phyloP scores from a whole-genome alignment of 2,888 invertebrate species.

The Hermodice carunculata region DNA sequence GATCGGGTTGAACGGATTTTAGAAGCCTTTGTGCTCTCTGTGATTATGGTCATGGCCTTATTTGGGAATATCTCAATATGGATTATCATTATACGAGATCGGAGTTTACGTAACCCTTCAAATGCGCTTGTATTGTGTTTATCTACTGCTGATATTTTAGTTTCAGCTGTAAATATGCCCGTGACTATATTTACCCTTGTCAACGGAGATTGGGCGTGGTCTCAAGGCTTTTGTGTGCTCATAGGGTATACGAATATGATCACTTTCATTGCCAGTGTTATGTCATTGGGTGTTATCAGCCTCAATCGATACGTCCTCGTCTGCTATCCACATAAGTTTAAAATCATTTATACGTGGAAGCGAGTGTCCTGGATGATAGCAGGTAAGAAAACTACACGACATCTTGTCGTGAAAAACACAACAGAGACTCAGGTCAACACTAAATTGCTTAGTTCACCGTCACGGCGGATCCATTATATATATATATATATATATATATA shows the following conservation, averaged over 20 bases:
- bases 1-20: slow-evolving; percentile 10
- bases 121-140: slow-evolving; percentile 53
- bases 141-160: slow-evolving; percentile 55
- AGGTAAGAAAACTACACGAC: no score
- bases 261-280: slow-evolving; percentile 59
- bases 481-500: no score
- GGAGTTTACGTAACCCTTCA: slow-evolving; percentile 43
- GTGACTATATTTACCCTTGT: slow-evolving; percentile 50
- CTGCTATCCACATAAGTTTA: slow-evolving; percentile 48
- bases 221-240: slow-evolving; percentile 43
- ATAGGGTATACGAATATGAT: slow-evolving; percentile 60
- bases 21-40: slow-evolving; percentile 4
- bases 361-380: slow-evolving; percentile 49
- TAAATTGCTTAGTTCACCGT: no score
- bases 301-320: slow-evolving; percentile 62
- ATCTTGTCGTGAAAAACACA: no score
- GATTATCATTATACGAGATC: slow-evolving; percentile 45
- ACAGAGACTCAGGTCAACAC: no score
- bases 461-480: no score
- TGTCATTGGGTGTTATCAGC: slow-evolving; percentile 63
- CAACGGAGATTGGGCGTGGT: slow-evolving; percentile 44
- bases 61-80: slow-evolving; percentile 52
- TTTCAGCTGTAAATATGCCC: slow-evolving; percentile 58
- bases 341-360: slow-evolving; percentile 48
- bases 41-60: slow-evolving; percentile 18